phyloP scores from a whole-genome alignment of 2,888 invertebrate species.

The Neria commutata region DNA sequence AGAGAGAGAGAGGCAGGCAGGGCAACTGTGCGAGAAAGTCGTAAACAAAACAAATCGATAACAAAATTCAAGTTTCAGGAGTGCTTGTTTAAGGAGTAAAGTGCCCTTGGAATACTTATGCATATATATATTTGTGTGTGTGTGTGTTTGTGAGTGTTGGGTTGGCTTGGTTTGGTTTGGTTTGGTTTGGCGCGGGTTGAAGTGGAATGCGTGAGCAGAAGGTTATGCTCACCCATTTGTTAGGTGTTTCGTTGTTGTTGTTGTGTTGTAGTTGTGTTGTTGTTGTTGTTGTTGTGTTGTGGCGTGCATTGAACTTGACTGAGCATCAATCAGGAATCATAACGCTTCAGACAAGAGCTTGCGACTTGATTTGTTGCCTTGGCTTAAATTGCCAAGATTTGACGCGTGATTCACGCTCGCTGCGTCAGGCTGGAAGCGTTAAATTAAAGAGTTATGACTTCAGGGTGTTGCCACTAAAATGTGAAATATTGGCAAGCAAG shows the following conservation, averaged over 20 bases:
- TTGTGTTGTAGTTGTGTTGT: not conserved
- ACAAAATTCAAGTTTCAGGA: conserved; percentile 50
- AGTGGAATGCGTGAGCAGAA: not conserved
- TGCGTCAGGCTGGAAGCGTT: too few relatives aligned
- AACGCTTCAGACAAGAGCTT: not conserved
- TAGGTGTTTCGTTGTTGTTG: conserved; percentile 5
- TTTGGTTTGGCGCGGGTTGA: too few relatives aligned
- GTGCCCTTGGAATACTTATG: conserved; percentile 8
- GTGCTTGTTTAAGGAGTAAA: conserved; percentile 6
- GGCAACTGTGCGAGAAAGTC: conserved; percentile 34
- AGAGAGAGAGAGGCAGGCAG: conserved; percentile 17
- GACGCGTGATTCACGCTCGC: too few relatives aligned
- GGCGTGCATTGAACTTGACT: conserved; percentile 51
- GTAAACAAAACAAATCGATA: conserved; percentile 53
- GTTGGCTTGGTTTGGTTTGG: too few relatives aligned
- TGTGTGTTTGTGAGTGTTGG: conserved; percentile 31
- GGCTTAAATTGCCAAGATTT: too few relatives aligned
- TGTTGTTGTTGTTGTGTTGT: not conserved
- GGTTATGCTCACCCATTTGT: not conserved
- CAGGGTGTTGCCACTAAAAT: too few relatives aligned
- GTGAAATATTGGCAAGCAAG: too few relatives aligned
- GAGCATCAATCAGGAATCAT: conserved; percentile 28
- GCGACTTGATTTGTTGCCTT: not conserved
- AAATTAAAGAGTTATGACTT: too few relatives aligned
- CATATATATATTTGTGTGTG: conserved; percentile 4